These are phyloP conservation scores for Drosophila pandora DNA, from an alignment of 1,140 invertebrate genomes.

Conservation along the genomic window DNA sequence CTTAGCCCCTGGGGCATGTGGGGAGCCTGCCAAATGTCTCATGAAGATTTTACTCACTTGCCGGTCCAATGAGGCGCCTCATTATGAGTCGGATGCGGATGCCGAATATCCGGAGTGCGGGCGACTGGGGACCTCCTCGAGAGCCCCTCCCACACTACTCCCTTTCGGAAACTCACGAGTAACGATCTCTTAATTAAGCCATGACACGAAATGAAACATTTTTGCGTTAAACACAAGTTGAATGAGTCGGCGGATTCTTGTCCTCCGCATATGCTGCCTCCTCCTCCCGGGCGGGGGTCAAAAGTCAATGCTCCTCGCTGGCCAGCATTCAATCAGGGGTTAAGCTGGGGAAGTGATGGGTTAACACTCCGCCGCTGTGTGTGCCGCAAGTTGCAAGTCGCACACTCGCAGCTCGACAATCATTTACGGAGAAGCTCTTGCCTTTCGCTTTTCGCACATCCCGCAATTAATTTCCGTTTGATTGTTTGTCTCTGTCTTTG, in stretches of 20 bases:
- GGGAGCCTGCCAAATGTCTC: slow-evolving; percentile 54
- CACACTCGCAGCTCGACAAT: slow-evolving; percentile 19
- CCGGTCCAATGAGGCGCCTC: slow-evolving; percentile 49
- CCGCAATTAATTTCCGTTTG: slow-evolving; percentile 77
- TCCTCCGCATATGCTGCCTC: neutral
- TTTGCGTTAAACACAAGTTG: slow-evolving; percentile 34
- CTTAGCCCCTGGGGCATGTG: neutral
- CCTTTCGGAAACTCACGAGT: slow-evolving; percentile 53
- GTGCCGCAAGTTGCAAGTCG: neutral
- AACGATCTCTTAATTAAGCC: slow-evolving; percentile 74
- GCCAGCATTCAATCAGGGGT: slow-evolving; percentile 28
- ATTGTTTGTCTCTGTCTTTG: slow-evolving; percentile 65
- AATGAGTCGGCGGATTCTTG: slow-evolving; percentile 30
- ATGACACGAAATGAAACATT: slow-evolving; percentile 31
- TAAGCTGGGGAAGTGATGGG: slow-evolving; percentile 5
- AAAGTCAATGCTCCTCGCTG: slow-evolving; percentile 29
- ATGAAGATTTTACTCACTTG: slow-evolving; percentile 71
- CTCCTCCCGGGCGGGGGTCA: neutral
- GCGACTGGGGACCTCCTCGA: neutral
- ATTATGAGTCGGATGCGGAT: slow-evolving; percentile 34
- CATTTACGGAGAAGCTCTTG: slow-evolving; percentile 36
- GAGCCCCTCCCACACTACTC: neutral
- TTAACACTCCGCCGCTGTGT: neutral
- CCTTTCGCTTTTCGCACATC: slow-evolving; percentile 71
- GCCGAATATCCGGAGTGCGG: neutral